Percentiles rank a stretch among this genome's conserved stretches.
Conservation (phyloP, 2,797 vertebrate genomes). For the Mycteria americana region DNA sequence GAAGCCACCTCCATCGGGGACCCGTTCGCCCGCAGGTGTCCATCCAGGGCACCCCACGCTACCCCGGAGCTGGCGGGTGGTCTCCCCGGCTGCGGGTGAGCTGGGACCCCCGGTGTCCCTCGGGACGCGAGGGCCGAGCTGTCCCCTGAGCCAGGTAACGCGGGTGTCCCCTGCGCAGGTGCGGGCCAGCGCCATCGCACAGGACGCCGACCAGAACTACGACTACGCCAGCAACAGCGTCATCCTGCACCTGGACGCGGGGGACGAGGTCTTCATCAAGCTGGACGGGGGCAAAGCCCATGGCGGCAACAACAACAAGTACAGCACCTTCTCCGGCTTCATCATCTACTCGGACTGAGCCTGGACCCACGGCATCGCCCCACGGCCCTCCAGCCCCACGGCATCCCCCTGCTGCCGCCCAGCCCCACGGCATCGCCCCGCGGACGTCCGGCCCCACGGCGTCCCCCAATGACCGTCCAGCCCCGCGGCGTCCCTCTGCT, state of each 20-base stretch:
- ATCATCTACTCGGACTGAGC: conserved; percentile 96
- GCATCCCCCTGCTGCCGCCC: background rate
- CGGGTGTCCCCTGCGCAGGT: conserved; percentile 76
- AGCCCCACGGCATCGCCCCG: background rate
- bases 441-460: no score
- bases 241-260: conserved; percentile 95
- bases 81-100: background rate
- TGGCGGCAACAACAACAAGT: conserved; percentile 99
- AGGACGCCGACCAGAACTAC: conserved; percentile 98
- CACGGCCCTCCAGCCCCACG: background rate
- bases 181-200: conserved; percentile 95
- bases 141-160: background rate
- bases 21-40: fast-evolving
- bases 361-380: background rate
- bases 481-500: no score
- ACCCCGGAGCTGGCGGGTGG: fast-evolving
- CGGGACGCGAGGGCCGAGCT: background rate
- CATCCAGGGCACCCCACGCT: background rate
- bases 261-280: conserved; percentile 96
- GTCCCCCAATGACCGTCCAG: no score
- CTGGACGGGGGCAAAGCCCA: conserved; percentile 97
- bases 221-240: conserved; percentile 99
- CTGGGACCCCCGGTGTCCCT: background rate
- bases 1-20: background rate
- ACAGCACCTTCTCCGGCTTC: conserved; percentile 98